These are phyloP conservation scores for Mus caroli DNA, from an alignment of 2,797 vertebrate species.

Conservation along the genomic window DNA sequence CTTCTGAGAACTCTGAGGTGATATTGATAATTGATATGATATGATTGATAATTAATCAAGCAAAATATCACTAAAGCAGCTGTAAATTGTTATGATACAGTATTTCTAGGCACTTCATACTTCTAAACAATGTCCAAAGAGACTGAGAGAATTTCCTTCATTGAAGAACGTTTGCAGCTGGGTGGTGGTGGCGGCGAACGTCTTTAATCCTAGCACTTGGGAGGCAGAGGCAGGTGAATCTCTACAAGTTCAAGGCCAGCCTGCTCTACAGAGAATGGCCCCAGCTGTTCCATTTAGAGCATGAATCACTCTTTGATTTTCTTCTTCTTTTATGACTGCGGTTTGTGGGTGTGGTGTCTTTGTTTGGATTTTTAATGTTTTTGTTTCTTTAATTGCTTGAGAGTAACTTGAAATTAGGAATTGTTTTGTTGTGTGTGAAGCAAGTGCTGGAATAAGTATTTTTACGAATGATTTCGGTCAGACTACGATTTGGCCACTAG, in stretches of 20 bases:
- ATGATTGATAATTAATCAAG: neutral
- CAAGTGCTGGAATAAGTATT: neutral
- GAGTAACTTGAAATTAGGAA: neutral
- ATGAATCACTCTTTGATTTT: neutral
- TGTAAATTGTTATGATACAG: neutral
- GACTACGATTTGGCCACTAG: neutral
- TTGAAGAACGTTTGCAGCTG: conserved; percentile 50
- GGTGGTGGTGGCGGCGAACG: neutral
- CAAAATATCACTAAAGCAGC: conserved; percentile 5
- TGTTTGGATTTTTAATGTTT: neutral
- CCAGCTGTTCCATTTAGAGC: neutral
- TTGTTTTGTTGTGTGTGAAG: neutral
- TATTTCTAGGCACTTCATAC: conserved; percentile 26
- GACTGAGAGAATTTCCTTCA: neutral
- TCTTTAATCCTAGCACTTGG: neutral
- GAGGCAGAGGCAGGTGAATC: neutral
- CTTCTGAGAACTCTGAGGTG: neutral
- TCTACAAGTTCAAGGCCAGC: neutral
- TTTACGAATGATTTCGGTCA: neutral
- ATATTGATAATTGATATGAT: too few species aligned
- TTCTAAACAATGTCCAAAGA: conserved; percentile 54
- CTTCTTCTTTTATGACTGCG: neutral
- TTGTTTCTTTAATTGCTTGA: neutral
- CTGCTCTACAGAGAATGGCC: neutral
- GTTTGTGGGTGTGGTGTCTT: neutral